Evolutionary conservation across 2,113 vertebrate species (phyloP).

Genomic region (Cairina moschata): DNA sequence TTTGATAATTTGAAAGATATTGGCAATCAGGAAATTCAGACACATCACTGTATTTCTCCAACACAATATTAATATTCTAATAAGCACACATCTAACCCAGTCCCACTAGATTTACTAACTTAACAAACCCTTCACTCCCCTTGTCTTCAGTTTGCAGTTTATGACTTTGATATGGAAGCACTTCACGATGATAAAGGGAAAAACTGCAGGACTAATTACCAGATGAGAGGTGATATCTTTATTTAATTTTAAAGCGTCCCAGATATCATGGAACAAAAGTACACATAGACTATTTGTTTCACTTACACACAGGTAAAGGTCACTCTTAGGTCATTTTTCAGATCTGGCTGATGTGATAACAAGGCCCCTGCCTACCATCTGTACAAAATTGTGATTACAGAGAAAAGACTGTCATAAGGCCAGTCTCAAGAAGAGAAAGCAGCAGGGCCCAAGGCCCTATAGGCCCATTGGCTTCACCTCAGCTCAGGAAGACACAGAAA

Average conservation of each 20-base stretch:
- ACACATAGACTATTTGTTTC: not conserved
- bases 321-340: not conserved
- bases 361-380: not conserved
- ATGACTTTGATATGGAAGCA: not conserved
- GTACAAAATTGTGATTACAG: not conserved
- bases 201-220: not conserved
- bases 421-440: not conserved
- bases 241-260: not conserved
- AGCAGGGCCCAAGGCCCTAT: not conserved
- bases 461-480: not conserved
- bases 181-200: not conserved
- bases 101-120: not conserved
- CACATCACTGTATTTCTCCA: not conserved
- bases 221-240: not conserved
- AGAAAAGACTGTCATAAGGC: not conserved
- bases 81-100: not conserved
- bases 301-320: not conserved
- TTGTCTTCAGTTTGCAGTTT: not conserved
- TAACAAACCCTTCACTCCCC: slow-evolving; percentile 1
- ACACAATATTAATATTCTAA: slow-evolving; percentile 37
- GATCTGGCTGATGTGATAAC: not conserved
- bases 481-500: not conserved
- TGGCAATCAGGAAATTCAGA: slow-evolving; percentile 15
- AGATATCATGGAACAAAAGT: not conserved
- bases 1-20: not conserved